Evolutionary conservation across 2,888 invertebrate species (phyloP), one percentile per base, ranked within the genome.

Genomic region (Acrobasis repandana): DNA sequence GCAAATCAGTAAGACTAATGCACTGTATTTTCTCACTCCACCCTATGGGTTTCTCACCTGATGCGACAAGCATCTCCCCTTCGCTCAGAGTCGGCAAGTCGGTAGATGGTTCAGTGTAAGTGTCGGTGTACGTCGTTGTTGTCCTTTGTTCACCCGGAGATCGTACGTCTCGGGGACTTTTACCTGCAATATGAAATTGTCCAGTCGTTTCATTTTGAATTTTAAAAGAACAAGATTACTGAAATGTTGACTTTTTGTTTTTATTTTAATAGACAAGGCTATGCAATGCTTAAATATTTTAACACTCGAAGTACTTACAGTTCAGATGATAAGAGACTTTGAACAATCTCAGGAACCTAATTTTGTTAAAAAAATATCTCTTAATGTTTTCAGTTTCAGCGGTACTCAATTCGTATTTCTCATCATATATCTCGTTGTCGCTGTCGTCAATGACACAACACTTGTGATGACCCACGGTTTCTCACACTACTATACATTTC

Each of bases 351-450:
- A n/a, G n/a, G n/a, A n/a, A n/a, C n/a, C n/a, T n/a, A n/a, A n/a
- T n/a, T n/a, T n/a, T n/a, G n/a, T n/a, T n/a, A n/a, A n/a, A n/a
- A n/a, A n/a, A n/a, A n/a, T n/a, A n/a, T n/a, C n/a, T n/a, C n/a
- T n/a, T n/a, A n/a, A n/a, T n/a, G n/a, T 20, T 20, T 2, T 2
- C 4, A 20, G 20, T 4, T 20, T 4, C 28, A 28, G 28, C 28
- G 28, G 28, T 28, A 28, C 6, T 28, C 6, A 20, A 4, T 20
- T 20, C 2, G 20, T 38, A n/a, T 14, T 43, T 68, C 62, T 68
- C 62, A 86, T 86, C 75, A 14, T 80, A 88, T 67, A 90, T 84
- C 65, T 90, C 90, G 11, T 68, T 64, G 10, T 88, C 89, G 0
- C 90, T 90, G 67, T 83, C 82, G 0, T 81, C 84, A 1, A 62